Evolutionary conservation across 2,888 invertebrate species (phyloP).

Genomic region (Parnassius orleans): DNA sequence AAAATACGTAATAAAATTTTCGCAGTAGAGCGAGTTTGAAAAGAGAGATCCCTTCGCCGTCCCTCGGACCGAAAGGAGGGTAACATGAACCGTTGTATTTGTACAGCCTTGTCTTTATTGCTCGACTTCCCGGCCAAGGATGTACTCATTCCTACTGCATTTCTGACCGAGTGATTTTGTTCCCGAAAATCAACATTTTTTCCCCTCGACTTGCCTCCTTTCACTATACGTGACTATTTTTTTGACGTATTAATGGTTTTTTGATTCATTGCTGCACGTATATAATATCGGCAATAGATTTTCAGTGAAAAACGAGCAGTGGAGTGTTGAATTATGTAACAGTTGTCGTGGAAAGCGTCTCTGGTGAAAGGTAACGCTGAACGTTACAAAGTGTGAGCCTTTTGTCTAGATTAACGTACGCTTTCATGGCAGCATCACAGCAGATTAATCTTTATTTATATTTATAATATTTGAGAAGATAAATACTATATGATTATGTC

Average conservation of each 20-base stretch:
- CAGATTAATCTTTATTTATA: not conserved
- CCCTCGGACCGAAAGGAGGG: slow-evolving; percentile 16
- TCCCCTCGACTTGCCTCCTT: slow-evolving; percentile 47
- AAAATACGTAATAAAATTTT: slow-evolving; percentile 9
- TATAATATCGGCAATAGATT: not conserved
- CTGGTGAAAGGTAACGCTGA: slow-evolving; percentile 65
- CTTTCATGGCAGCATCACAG: slow-evolving; percentile 34
- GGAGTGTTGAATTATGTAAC: slow-evolving; percentile 37
- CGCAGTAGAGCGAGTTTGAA: slow-evolving; percentile 5
- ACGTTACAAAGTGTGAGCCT: slow-evolving; percentile 79
- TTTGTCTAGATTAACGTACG: slow-evolving; percentile 68
- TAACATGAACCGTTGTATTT: slow-evolving; percentile 30
- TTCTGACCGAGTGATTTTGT: slow-evolving; percentile 54
- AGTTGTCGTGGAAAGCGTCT: slow-evolving; percentile 39
- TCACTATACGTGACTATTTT: slow-evolving; percentile 44
- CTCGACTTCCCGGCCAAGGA: slow-evolving; percentile 32
- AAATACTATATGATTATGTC: too few species aligned
- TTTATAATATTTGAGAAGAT: too few species aligned
- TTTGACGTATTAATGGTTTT: slow-evolving; percentile 33
- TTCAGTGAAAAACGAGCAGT: slow-evolving; percentile 38
- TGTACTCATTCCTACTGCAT: slow-evolving; percentile 62
- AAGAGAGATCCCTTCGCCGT: not conserved
- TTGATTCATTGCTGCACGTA: slow-evolving; percentile 40
- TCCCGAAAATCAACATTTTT: slow-evolving; percentile 69
- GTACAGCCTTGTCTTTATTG: slow-evolving; percentile 29